A percentile compares a stretch with the other conserved stretches of the same genome.
Evolutionary conservation across 1,140 invertebrate genomes (phyloP).

Genomic region (Drosophila ogumai): DNA sequence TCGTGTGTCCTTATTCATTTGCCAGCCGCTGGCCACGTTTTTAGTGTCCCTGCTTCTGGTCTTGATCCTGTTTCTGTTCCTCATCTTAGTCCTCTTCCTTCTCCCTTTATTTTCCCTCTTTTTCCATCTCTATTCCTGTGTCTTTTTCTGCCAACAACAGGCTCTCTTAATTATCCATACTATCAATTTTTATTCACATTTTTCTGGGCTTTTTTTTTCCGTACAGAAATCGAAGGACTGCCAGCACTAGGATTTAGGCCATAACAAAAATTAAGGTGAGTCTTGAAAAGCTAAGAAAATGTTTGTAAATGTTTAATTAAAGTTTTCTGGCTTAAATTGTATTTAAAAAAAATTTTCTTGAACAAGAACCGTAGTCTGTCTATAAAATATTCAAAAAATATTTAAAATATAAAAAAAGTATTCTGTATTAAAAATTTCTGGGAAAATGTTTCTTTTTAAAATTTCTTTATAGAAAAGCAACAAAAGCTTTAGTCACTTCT

Average conservation of each 20-base stretch:
- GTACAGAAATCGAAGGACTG: constrained; percentile 2
- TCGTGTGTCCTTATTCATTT: constrained; percentile 54
- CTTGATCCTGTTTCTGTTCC: background rate
- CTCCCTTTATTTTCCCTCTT: background rate
- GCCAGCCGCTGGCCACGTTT: constrained; percentile 36
- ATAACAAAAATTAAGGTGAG: background rate
- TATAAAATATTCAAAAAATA: background rate
- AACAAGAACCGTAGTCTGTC: background rate
- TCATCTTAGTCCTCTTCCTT: background rate
- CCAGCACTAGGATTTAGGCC: too few relatives aligned
- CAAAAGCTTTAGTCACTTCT: background rate
- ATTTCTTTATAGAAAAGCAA: too few relatives aligned
- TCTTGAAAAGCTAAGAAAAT: background rate
- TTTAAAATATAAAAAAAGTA: too few relatives aligned
- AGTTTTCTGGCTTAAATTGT: background rate
- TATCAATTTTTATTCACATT: constrained; percentile 5
- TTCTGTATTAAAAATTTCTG: background rate
- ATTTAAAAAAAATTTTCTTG: background rate
- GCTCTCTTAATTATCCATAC: constrained; percentile 17
- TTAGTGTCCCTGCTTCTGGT: constrained; percentile 8
- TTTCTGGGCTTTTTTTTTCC: background rate
- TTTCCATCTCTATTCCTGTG: background rate
- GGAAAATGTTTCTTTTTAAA: background rate
- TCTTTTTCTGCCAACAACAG: background rate
- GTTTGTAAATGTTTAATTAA: background rate